Base-by-base conservation (phyloP, 30 jellyfish, hydroid and myxozoan genomes). In the Aurelia sp. region DNA sequence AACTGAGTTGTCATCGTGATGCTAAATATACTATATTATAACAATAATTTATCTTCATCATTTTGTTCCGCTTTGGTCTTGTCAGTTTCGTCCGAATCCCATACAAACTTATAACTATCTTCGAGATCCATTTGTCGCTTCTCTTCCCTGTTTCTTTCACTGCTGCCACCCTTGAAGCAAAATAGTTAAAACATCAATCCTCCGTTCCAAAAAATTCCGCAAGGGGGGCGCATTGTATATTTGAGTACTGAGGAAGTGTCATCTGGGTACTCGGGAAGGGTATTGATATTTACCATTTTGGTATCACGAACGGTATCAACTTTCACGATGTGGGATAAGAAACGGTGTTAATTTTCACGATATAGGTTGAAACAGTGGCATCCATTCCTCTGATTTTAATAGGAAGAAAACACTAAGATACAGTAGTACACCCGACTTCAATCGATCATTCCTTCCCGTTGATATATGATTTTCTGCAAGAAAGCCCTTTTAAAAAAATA, bases 71-170 rank as follows among this genome's bases (percentile, higher is more conserved):
- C 31, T 8, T 13, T n/a, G 11, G 59, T 81, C 16, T 35, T 67
- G 24, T 52, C 77, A 19, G 55, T 44, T 44, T 70, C 82, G 1
- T 84, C 78, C 31, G 84, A 70, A 27, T 70, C 65, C 94, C 94
- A 93, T 15, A 93, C 98, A 58, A 77, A 87, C 21, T 93, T 84
- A 75, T 93, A 93, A 82, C 82, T 93, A 67, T 81, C 92, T 74
- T 93, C 97, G 57, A 93, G 57, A 10, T 30, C 68, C 10, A 76
- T 44, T 69, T 78, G 83, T 17, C 98, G 78, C 67, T 85, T 80
- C 57, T 93, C 97, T 74, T 93, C 98, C 31, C 60, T 81, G 18
- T 55, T 63, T 76, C 82, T 75, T 74, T 86, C 96, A 16, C 83
- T 72, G n/a, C 96, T 83, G 8, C 97, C 97, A 53, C 98, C 98